Evolutionary conservation across 2,113 vertebrate species (phyloP).

Genomic region (Genyomyrus donnyi): DNA sequence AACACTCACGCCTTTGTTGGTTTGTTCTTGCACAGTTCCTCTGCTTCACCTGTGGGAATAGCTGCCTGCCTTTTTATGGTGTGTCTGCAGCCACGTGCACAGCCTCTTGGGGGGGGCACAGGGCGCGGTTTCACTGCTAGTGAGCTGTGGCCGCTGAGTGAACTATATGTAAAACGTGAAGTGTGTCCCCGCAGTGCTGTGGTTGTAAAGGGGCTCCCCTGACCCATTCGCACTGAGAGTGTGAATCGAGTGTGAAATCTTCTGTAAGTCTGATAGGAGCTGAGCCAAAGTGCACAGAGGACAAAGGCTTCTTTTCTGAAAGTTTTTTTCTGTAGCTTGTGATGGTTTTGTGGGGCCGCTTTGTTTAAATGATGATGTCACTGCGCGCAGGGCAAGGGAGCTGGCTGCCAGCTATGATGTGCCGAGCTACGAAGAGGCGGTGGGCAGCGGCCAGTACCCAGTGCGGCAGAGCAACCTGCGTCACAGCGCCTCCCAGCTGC

Average conservation of each 20-base stretch:
- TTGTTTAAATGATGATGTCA: background rate
- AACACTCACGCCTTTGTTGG: background rate
- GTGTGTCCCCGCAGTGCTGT: background rate
- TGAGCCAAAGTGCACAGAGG: background rate
- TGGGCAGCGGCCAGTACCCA: constrained; percentile 63
- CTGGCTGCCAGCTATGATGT: constrained; percentile 55
- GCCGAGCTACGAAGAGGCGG: constrained; percentile 88
- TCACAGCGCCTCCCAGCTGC: constrained; percentile 75
- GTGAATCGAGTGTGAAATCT: background rate
- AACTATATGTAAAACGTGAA: background rate
- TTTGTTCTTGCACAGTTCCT: background rate
- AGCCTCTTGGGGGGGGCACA: background rate
- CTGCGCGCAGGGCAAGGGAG: constrained; percentile 44
- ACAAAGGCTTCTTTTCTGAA: background rate
- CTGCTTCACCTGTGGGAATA: background rate
- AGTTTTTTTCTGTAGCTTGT: background rate
- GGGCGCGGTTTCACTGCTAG: background rate
- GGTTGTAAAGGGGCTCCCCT: background rate
- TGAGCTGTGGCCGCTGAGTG: background rate
- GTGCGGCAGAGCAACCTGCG: constrained; percentile 49
- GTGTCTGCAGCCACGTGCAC: background rate
- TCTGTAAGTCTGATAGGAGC: background rate
- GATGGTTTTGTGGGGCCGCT: background rate
- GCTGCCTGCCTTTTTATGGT: background rate
- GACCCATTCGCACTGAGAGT: background rate